These are phyloP conservation scores for Lordiphosa stackelbergi DNA, from an alignment of 1,140 invertebrate species.

Conservation along the genomic window DNA sequence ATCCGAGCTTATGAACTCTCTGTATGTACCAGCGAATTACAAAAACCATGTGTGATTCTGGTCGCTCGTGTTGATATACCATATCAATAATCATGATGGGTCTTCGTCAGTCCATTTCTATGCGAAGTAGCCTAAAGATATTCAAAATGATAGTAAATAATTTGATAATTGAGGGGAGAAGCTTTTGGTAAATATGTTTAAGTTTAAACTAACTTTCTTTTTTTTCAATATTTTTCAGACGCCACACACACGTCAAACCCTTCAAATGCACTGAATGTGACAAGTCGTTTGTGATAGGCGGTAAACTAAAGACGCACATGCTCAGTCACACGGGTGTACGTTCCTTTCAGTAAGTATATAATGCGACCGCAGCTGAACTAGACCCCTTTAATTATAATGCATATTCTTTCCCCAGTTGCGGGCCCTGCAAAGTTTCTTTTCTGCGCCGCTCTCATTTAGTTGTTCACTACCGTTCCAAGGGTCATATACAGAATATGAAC, in stretches of 20 bases:
- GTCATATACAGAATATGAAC: constrained; percentile 30
- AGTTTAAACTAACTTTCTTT: too few relatives aligned
- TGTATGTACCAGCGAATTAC: too few relatives aligned
- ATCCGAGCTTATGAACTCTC: too few relatives aligned
- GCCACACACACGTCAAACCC: constrained; percentile 83
- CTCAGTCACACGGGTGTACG: constrained; percentile 95
- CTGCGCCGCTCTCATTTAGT: constrained; percentile 46
- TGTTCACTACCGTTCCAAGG: constrained; percentile 49
- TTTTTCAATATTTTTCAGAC: constrained; percentile 12
- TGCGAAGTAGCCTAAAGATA: too few relatives aligned
- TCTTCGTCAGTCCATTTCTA: too few relatives aligned
- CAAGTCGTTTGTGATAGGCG: constrained; percentile 98
- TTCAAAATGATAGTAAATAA: too few relatives aligned
- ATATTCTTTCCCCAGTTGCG: constrained; percentile 31
- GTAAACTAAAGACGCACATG: constrained; percentile 98
- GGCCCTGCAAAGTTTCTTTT: constrained; percentile 54
- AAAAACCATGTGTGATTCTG: too few relatives aligned
- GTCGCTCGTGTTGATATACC: too few relatives aligned
- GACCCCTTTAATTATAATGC: background rate
- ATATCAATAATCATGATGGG: too few relatives aligned
- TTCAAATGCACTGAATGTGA: constrained; percentile 99
- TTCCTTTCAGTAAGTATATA: constrained; percentile 45
- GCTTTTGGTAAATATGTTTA: background rate
- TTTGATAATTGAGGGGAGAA: too few relatives aligned
- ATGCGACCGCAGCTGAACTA: too few relatives aligned